phyloP scores from a whole-genome alignment of 2,113 vertebrate genomes.

The Aegotheles bennettii region DNA sequence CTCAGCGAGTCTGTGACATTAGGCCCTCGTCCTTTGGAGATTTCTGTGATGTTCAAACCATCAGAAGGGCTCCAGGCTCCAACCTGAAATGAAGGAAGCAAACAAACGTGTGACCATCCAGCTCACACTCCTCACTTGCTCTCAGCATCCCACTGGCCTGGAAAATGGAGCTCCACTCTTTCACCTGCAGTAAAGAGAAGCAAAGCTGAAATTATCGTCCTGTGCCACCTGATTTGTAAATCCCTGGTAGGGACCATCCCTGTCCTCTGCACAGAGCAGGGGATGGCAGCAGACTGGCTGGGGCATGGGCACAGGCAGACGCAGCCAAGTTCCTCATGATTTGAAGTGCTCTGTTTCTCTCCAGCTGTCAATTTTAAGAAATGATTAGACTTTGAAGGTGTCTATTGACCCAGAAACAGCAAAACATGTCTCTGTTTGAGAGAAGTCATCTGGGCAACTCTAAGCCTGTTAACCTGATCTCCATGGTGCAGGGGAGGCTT shows the following conservation, averaged over 20 bases:
- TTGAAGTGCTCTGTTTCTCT: background rate
- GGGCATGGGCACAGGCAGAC: background rate
- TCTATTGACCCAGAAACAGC: constrained; percentile 19
- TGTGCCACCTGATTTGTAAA: background rate
- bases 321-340: fast-evolving
- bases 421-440: background rate
- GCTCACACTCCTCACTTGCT: background rate
- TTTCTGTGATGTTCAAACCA: constrained; percentile 94
- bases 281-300: background rate
- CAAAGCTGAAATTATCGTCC: background rate
- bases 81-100: constrained; percentile 73
- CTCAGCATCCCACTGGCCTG: background rate
- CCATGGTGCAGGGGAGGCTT: background rate
- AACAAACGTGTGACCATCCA: fast-evolving
- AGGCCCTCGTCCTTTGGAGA: constrained; percentile 87
- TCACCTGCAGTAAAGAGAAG: background rate
- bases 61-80: constrained; percentile 93
- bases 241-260: background rate
- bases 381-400: background rate
- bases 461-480: constrained; percentile 14
- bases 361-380: background rate
- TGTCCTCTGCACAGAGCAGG: background rate
- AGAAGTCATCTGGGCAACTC: background rate
- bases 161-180: background rate
- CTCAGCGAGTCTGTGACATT: constrained; percentile 97